Evolutionary conservation across 2,888 invertebrate genomes (phyloP).

Genomic region (Buathra laborator): DNA sequence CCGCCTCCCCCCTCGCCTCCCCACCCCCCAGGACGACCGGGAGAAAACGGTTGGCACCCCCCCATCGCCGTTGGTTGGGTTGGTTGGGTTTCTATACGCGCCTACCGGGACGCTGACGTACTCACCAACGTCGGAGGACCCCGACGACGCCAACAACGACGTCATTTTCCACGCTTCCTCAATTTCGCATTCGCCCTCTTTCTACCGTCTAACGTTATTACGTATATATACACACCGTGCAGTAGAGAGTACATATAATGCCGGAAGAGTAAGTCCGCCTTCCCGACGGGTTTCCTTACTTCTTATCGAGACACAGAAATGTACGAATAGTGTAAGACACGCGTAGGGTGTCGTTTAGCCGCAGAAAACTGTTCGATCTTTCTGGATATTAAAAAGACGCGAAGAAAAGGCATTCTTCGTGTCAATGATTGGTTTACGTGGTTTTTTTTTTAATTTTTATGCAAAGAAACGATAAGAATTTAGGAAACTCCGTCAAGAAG

Average conservation of each 20-base stretch:
- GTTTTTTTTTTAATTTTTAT: background rate
- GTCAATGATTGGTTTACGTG: background rate
- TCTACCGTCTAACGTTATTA: slow-evolving; percentile 38
- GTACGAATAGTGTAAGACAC: background rate
- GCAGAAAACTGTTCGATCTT: no score
- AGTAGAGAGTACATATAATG: slow-evolving; percentile 2
- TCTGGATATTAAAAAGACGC: no score
- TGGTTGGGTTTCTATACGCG: slow-evolving; percentile 24
- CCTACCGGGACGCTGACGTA: slow-evolving; percentile 58
- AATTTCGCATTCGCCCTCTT: slow-evolving; percentile 62
- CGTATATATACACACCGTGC: slow-evolving; percentile 17
- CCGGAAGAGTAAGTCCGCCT: background rate
- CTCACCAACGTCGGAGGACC: slow-evolving; percentile 38
- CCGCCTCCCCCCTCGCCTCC: background rate
- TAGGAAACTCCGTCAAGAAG: background rate
- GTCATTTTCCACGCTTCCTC: slow-evolving; percentile 69
- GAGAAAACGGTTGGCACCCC: background rate
- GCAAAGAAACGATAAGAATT: background rate
- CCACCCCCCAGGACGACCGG: background rate
- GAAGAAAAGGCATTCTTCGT: background rate
- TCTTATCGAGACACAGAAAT: background rate
- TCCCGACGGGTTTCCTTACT: background rate
- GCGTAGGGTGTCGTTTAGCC: no score
- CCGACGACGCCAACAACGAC: slow-evolving; percentile 64
- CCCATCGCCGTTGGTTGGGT: background rate